These are phyloP conservation scores for Chrysolina haemoptera DNA, from an alignment of 2,888 invertebrate genomes.

Conservation along the genomic window DNA sequence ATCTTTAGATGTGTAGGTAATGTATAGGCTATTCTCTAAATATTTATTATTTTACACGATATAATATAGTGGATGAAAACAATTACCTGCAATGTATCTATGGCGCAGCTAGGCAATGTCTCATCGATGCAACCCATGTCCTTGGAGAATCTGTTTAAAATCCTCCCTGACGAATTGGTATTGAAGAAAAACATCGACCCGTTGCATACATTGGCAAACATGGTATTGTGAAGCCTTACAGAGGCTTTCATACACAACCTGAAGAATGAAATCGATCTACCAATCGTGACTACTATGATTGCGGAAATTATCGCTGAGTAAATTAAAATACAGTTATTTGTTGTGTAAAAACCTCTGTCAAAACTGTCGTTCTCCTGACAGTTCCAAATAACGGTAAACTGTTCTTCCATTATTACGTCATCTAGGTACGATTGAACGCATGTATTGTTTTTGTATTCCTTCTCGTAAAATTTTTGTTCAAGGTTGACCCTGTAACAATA, in stretches of 20 bases:
- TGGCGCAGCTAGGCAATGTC: conserved; percentile 69
- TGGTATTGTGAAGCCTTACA: conserved; percentile 72
- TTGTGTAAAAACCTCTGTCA: conserved; percentile 53
- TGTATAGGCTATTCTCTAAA: too few species aligned
- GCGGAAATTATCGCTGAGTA: conserved; percentile 55
- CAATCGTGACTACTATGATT: conserved; percentile 67
- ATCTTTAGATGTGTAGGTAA: too few species aligned
- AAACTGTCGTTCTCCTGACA: conserved; percentile 7
- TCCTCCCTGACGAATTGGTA: conserved; percentile 75
- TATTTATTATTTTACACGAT: too few species aligned
- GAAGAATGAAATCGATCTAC: conserved; percentile 72
- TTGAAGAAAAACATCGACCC: conserved; percentile 81
- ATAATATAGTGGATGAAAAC: too few species aligned
- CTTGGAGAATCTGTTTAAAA: conserved; percentile 81
- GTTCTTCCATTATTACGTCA: conserved; percentile 51
- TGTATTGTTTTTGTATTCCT: conserved; percentile 44
- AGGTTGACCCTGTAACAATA: conserved; percentile 63
- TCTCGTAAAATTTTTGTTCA: conserved; percentile 56
- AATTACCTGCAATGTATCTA: conserved; percentile 70
- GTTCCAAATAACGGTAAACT: conserved; percentile 39
- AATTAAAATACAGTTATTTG: conserved; percentile 57
- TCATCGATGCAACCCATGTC: conserved; percentile 77
- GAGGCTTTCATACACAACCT: conserved; percentile 72
- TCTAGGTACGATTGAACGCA: conserved; percentile 46
- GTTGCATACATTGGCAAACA: conserved; percentile 72